Evolutionary conservation across 1,140 invertebrate species (phyloP), one percentile per base, ranked within the genome.

Genomic region (Lordiphosa clarofinis): DNA sequence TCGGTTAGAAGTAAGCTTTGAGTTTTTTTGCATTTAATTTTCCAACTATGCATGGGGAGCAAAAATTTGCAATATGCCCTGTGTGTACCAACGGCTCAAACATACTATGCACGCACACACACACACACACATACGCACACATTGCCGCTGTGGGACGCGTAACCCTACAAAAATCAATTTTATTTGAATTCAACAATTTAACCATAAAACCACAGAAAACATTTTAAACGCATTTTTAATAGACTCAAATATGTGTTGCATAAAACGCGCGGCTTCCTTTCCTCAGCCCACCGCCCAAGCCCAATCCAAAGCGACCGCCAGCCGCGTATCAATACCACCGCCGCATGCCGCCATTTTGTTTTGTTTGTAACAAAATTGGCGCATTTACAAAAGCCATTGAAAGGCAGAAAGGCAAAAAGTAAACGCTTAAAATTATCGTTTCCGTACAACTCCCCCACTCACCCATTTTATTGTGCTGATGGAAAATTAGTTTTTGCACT

Each of bases 191-290:
- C 78, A 79, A 86, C 79, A 86, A 86, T 88, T 88, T 82, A 86
- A 87, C 86, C 86, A 61, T 68, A 78, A 87, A 87, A 87, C 86
- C 86, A 87, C 86, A 88, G 79, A 82, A 87, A 88, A 63, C 70
- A 88, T 88, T 86, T 88, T 86, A 88, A 88, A 88, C 86, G 86
- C 81, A 88, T 88, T 88, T 88, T 88, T 88, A 88, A 88, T 88
- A 82, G 86, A 88, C 86, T 88, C 86, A 86, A 88, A 88, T 73
- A 88, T 88, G 86, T 88, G 86, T 71, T 72, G 72, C 67, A 82
- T 78, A 84, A 76, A 84, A 81, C 67, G 72, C 67, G 76, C 72
- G 56, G 64, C 24, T 33, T 11, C 43, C 46, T 13, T 12, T 24
- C 10, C 8, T 15, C 21, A 21, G 3, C 4, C 21, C 21, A 21